Evolutionary conservation across 2,113 vertebrate species (phyloP), one percentile per base, ranked within the genome.

Genomic region (Cranoglanis bouderius): DNA sequence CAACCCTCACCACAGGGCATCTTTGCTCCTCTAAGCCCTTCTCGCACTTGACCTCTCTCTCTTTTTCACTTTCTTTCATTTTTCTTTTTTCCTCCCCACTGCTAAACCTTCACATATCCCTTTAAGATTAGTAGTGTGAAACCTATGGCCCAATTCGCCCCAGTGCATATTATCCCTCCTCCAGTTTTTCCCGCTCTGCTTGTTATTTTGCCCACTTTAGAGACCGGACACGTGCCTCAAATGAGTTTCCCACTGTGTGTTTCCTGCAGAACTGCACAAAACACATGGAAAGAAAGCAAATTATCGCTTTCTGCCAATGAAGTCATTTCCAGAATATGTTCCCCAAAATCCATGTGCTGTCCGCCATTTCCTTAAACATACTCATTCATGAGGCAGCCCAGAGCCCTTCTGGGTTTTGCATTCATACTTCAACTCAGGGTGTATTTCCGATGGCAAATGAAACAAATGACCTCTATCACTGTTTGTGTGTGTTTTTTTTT

Each of bases 1-100:
- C 95, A 94, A 90, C 88, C 59, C 91, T 92, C 94, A 88, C 94
- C 91, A 89, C 94, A 92, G 91, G 94, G 88, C 90, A 88, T 92
- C 92, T 88, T 75, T 63, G 55, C 82, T 88, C 38, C 55, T 83
- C 55, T 65, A 74, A 84, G 91, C 65, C 40, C 86, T 88, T 77
- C 86, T 78, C 51, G 55, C 67, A 55, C 53, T 80, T 78, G 61
- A 61, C 57, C n/a, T 6, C 75, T 19, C 59, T 35, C 57, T 61
- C 55, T 43, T 24, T 75, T 63, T 61, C 21, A 38, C 53, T 87
- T 35, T 29, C 40, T 40, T 84, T 67, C 35, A 24, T 49, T 57
- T 46, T 88, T 46, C 21, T 57, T 65, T 29, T 43, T 49, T 63
- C 65, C 26, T 38, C 74, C 84, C 80, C 26, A 24, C 53, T 75